These are phyloP conservation scores for Melanotaenia pygmaea DNA, from an alignment of 2,797 vertebrate genomes.

Conservation along the genomic window DNA sequence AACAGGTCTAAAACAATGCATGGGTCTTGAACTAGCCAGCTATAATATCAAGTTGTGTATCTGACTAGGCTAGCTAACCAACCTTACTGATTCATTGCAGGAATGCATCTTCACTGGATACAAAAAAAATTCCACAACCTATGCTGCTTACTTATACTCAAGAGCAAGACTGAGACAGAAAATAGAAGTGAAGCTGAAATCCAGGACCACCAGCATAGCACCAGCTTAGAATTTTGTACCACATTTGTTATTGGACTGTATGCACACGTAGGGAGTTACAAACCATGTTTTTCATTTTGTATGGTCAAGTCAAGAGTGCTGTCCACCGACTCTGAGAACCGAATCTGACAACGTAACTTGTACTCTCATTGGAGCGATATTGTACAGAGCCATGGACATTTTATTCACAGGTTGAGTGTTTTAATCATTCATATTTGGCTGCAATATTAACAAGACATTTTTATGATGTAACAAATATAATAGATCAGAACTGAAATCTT, in stretches of 20 bases:
- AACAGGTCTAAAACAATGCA: neutral
- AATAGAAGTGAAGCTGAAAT: neutral
- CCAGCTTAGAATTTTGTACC: neutral
- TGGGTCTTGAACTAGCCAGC: neutral
- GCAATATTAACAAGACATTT: neutral
- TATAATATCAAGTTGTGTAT: neutral
- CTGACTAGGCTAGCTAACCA: neutral
- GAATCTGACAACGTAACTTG: neutral
- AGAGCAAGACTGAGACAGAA: neutral
- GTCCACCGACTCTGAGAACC: neutral
- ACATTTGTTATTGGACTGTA: neutral
- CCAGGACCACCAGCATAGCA: neutral
- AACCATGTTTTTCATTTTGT: neutral
- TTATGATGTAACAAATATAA: neutral
- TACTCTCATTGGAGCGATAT: neutral
- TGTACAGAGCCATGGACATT: neutral
- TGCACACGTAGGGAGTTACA: neutral
- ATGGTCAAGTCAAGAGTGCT: neutral
- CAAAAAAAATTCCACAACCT: neutral
- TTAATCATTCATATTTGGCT: neutral
- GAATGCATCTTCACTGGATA: neutral
- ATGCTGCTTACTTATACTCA: neutral
- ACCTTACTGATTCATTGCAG: neutral
- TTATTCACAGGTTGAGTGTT: neutral
- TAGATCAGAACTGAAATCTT: conserved; percentile 14